Evolutionary conservation across 2,888 invertebrate species (phyloP).

Genomic region (Liodrosophila aerea): DNA sequence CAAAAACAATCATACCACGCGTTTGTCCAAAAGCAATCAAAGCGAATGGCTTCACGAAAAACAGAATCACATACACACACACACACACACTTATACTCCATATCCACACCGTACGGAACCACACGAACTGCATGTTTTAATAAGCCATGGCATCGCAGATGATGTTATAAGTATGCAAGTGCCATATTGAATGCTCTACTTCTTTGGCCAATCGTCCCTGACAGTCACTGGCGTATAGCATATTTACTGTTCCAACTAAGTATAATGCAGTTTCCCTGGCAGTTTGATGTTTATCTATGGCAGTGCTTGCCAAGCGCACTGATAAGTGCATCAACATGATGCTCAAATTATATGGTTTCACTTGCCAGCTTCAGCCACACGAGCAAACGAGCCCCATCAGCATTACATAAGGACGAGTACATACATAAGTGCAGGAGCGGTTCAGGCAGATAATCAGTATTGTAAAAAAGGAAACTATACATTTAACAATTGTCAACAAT

Average conservation of each 20-base stretch:
- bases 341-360: constrained; percentile 72
- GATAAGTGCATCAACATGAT: constrained; percentile 73
- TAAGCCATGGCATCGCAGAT: constrained; percentile 49
- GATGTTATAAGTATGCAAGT: constrained; percentile 46
- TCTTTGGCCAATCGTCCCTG: background rate
- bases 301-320: constrained; percentile 63
- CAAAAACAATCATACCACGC: constrained; percentile 67
- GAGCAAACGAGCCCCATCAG: constrained; percentile 60
- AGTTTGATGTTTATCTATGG: constrained; percentile 60
- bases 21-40: constrained; percentile 68
- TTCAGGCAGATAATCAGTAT: background rate
- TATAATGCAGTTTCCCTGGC: constrained; percentile 44
- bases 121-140: constrained; percentile 53
- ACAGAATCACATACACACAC: constrained; percentile 39
- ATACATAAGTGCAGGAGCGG: constrained; percentile 31
- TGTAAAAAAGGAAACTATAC: background rate
- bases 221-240: background rate
- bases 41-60: constrained; percentile 51
- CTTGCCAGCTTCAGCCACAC: constrained; percentile 40
- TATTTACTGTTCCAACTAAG: constrained; percentile 19
- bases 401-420: constrained; percentile 49
- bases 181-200: constrained; percentile 36
- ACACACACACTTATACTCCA: background rate
- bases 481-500: too few species aligned
- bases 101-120: constrained; percentile 3